Evolutionary conservation across 2,888 invertebrate genomes (phyloP).

Genomic region (Griposia aprilina): DNA sequence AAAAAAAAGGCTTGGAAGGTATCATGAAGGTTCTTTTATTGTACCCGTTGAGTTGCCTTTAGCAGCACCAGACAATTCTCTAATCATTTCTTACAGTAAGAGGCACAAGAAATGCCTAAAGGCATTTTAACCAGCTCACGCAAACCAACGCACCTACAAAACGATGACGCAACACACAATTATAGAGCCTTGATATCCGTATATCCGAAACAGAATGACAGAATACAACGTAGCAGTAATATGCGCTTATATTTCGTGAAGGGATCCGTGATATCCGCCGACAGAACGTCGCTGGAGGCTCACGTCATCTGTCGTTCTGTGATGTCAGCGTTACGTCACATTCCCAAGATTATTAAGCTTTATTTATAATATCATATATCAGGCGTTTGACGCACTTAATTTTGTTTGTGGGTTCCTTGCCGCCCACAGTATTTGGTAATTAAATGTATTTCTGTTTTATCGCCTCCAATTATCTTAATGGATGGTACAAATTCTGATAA

Average conservation of each 20-base stretch:
- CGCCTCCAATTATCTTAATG: slow-evolving; percentile 8
- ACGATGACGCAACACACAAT: slow-evolving; percentile 48
- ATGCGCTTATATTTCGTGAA: slow-evolving; percentile 59
- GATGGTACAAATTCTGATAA: not conserved
- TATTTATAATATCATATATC: slow-evolving; percentile 61
- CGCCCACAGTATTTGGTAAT: slow-evolving; percentile 21
- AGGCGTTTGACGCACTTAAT: slow-evolving; percentile 24
- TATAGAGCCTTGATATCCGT: slow-evolving; percentile 46
- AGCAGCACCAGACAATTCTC: not conserved
- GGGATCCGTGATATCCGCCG: slow-evolving; percentile 63
- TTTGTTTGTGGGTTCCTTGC: slow-evolving; percentile 30
- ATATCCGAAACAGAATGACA: slow-evolving; percentile 55
- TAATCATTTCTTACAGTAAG: not conserved
- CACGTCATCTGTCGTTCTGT: slow-evolving; percentile 65
- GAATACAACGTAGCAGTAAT: slow-evolving; percentile 50
- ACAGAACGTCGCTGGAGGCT: slow-evolving; percentile 71
- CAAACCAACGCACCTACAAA: slow-evolving; percentile 11
- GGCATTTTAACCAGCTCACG: not conserved
- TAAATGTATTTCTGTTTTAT: slow-evolving; percentile 15
- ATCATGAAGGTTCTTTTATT: not conserved
- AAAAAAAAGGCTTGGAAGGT: no score
- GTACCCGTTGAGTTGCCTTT: not conserved
- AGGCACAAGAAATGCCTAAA: not conserved
- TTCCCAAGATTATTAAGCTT: slow-evolving; percentile 67
- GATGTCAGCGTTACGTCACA: slow-evolving; percentile 69